These are phyloP conservation scores for Psococerastis gibbosa DNA, from an alignment of 2,888 invertebrate genomes.

Conservation along the genomic window DNA sequence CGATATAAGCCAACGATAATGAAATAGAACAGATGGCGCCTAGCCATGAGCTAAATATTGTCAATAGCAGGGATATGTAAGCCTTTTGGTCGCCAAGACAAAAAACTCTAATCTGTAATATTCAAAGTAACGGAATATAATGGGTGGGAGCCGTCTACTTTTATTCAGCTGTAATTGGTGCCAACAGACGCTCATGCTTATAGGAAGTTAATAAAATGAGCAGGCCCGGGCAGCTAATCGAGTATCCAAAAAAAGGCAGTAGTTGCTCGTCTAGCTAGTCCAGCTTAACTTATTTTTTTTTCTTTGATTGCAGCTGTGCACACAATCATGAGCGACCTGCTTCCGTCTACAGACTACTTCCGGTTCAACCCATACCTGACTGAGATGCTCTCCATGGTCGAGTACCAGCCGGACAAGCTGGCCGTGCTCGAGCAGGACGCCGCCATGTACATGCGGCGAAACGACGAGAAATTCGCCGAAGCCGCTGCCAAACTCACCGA, in stretches of 20 bases:
- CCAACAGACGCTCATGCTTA: background rate
- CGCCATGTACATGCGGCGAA: constrained; percentile 57
- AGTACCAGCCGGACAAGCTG: constrained; percentile 52
- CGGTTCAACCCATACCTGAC: constrained; percentile 78
- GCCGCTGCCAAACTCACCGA: constrained; percentile 32
- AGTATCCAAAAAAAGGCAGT: no score
- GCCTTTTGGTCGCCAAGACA: no score
- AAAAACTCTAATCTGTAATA: no score
- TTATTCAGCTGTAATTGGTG: background rate
- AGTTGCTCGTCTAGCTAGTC: background rate
- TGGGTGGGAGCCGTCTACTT: no score
- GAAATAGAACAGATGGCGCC: no score
- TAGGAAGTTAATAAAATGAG: no score
- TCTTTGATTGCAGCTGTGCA: constrained; percentile 43
- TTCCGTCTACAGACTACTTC: constrained; percentile 54
- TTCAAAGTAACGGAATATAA: no score
- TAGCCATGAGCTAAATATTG: no score
- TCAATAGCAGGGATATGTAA: no score
- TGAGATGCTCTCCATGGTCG: constrained; percentile 60
- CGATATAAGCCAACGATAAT: no score
- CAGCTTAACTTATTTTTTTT: constrained; percentile 12
- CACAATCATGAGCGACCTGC: constrained; percentile 49
- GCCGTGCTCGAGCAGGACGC: constrained; percentile 53
- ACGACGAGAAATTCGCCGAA: constrained; percentile 54
- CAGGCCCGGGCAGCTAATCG: no score